Evolutionary conservation across 1,140 invertebrate species (phyloP), one percentile per base, ranked within the genome.

Genomic region (Adoxophyes honmai): DNA sequence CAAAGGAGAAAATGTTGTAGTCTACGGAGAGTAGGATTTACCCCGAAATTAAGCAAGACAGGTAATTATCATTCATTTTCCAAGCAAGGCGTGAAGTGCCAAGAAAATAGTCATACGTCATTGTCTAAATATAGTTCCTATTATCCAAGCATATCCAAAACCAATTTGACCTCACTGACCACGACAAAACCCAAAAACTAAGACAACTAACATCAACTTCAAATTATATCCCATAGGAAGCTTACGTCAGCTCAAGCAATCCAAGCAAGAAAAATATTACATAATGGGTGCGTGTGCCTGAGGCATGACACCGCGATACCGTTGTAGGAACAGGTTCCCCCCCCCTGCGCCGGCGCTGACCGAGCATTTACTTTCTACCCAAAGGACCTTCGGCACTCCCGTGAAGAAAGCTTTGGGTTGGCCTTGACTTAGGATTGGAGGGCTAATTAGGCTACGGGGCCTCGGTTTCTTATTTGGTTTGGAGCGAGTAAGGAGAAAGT

Each of bases 301-400:
- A 72, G 73, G 81, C 78, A 66, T 55, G 65, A 60, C 60, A 55
- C 62, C 54, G 57, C 72, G 62, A 74, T 86, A 84, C 83, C 83
- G 81, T 85, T 86, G 78, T 53, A 68, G 62, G 70, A 80, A 83
- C 83, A 86, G 83, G 83, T 86, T 86, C 67, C 70, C 73, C 70
- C 73, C 70, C 71, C 75, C 67, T 66, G 65, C 74, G 61, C 68
- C 52, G 58, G 70, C 57, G 39, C 72, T 73, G 69, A 75, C 68
- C 67, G 66, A 71, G 68, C 76, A 78, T 85, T 87, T 87, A 87
- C 84, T 87, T 85, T 87, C 80, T 83, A 83, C 73, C 71, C 73
- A 83, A 83, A 85, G 83, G 80, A 85, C 77, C 70, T 74, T 78
- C 66, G 21, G 16, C 42, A 44, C 16, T 16, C 16, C n/a, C 28